Evolutionary conservation across 2,888 invertebrate species (phyloP).

Genomic region (Hipparchia semele): DNA sequence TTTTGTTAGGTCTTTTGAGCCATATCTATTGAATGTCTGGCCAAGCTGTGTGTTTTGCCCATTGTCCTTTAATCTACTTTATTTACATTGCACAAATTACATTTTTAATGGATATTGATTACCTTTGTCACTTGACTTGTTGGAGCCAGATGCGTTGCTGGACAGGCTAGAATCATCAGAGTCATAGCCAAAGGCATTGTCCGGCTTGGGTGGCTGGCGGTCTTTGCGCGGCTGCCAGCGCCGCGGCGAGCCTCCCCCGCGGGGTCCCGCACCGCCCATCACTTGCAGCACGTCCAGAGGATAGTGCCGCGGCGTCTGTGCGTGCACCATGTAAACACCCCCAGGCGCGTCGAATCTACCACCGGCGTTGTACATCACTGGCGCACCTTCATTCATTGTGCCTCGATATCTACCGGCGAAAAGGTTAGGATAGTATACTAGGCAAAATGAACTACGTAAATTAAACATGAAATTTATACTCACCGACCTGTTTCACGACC

Average conservation of each 20-base stretch:
- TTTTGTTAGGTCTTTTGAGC: no score
- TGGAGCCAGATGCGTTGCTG: constrained; percentile 77
- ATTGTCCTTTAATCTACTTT: no score
- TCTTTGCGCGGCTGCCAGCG: constrained; percentile 61
- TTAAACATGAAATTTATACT: constrained; percentile 37
- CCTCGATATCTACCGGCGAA: constrained; percentile 41
- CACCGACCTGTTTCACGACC: constrained; percentile 66
- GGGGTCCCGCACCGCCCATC: constrained; percentile 49
- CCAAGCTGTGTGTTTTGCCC: no score
- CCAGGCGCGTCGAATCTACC: constrained; percentile 63
- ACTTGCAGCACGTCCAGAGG: constrained; percentile 63
- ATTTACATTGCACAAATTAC: no score
- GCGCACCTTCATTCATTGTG: constrained; percentile 71
- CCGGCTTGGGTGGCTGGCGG: constrained; percentile 54
- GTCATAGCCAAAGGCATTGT: constrained; percentile 73
- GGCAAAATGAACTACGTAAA: constrained; percentile 39
- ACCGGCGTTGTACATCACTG: constrained; percentile 70
- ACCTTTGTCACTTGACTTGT: constrained; percentile 75
- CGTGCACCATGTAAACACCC: constrained; percentile 61
- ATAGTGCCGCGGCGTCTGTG: constrained; percentile 61
- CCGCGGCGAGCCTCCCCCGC: constrained; percentile 53
- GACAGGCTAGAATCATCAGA: constrained; percentile 78
- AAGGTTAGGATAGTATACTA: constrained; percentile 43
- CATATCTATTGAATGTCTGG: no score
- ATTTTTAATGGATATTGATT: no score